A percentile compares a stretch with the other conserved stretches of the same genome.
Evolutionary conservation across 2,797 vertebrate genomes (phyloP).

Genomic region (Labeo calbasu): DNA sequence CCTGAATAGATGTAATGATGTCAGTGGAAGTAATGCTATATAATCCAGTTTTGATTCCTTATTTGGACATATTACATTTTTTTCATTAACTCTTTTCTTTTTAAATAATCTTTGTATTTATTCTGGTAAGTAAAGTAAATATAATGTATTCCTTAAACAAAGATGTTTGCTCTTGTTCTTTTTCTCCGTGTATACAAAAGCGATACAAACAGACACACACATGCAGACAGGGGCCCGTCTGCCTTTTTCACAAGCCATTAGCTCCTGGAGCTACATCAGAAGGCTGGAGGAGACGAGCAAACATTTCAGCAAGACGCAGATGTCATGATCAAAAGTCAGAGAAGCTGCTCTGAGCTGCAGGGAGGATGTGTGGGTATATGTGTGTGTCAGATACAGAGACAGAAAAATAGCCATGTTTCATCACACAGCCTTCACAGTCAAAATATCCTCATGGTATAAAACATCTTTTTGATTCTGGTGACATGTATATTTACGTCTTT

Average conservation of each 20-base stretch:
- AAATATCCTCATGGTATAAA: conserved; percentile 5
- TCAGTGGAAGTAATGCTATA: conserved; percentile 11
- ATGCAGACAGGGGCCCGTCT: conserved; percentile 76
- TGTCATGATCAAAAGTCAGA: conserved; percentile 82
- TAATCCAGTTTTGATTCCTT: conserved; percentile 18
- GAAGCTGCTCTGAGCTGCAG: conserved; percentile 78
- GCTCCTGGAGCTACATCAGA: conserved; percentile 99
- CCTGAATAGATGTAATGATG: conserved; percentile 18
- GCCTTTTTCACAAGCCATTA: conserved; percentile 99
- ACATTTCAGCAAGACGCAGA: conserved; percentile 95
- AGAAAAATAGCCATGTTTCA: conserved; percentile 38
- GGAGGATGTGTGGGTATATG: conserved; percentile 67
- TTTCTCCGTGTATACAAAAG: not conserved
- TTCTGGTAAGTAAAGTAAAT: not conserved
- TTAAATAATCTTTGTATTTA: not conserved
- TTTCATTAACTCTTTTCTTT: not conserved
- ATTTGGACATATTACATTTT: conserved; percentile 29
- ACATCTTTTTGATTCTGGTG: not conserved
- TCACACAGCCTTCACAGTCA: not conserved
- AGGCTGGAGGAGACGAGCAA: conserved; percentile 90
- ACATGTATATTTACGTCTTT: not conserved
- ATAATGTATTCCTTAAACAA: not conserved
- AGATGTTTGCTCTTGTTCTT: not conserved
- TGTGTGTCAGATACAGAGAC: conserved; percentile 64
- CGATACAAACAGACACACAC: conserved; percentile 27